Base-by-base conservation (phyloP, 2,797 vertebrate genomes). In the Lepus oiostolus region DNA sequence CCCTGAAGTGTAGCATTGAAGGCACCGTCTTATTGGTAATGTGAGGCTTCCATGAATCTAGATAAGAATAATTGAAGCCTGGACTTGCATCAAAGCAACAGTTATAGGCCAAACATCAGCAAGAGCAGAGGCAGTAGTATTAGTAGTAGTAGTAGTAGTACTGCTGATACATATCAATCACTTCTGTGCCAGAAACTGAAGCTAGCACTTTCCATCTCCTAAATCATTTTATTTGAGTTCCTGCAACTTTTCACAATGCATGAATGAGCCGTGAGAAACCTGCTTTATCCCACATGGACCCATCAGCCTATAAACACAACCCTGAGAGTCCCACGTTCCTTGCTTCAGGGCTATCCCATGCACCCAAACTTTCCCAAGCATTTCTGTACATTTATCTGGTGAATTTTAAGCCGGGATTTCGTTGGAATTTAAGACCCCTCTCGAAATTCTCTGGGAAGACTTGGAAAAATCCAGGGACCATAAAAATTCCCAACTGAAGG, bases 401-500 rank as follows among this genome's bases (percentile, higher is more conserved):
- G 17, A 60, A 70, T 79, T 35, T 28, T 80, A 60, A 92, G 50
- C 54, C 32, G 47, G 68, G 32, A 72, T 85, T 87, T 91, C 74
- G 35, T 3, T 50, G 70, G 81, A 71, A 85, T 85, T 77, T 47
- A 26, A 32, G 16, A 17, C 4, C 6, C 7, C n/a, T 32, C 26
- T 38, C n/a, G 2, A 74, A 74, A 72, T 54, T 82, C 77, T 79
- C 84, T 60, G 11, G 67, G 67, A 91, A 94, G 21, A 2, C 54
- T 85, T 79, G 38, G 88, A 42, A 94, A 92, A 84, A 76, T 22
- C 74, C 67, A 42, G 67, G 28, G 42, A 67, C 89, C 60, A 21
- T 93, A 65, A 92, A 90, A 63, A 86, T 76, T 85, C 63, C 83
- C 52, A 67, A 62, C 52, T 6, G n/a, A 93, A 90, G 72, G 75